phyloP scores from a whole-genome alignment of 2,113 vertebrate genomes.

The Brevimyrus niger region DNA sequence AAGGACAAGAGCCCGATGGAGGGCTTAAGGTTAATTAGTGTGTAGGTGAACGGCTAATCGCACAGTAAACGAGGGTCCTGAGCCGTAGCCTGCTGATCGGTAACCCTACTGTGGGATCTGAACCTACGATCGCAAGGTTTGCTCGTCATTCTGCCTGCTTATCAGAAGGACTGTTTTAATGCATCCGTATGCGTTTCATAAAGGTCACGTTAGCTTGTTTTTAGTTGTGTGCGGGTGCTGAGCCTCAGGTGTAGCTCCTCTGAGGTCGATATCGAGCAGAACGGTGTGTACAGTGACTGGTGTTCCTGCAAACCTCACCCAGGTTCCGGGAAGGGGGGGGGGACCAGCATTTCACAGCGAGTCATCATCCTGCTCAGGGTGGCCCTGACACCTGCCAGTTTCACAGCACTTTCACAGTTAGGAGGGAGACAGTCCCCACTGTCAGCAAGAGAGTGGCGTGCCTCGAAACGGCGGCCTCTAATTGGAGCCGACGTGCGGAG shows the following conservation, averaged over 20 bases:
- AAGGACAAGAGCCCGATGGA: neutral
- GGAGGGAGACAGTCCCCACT: neutral
- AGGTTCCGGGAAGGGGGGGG: neutral
- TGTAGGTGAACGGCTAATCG: neutral
- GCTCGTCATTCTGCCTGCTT: neutral
- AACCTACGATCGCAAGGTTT: neutral
- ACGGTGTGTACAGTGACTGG: neutral
- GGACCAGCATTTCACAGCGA: neutral
- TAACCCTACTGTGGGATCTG: neutral
- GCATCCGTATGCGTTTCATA: neutral
- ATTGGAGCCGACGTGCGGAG: conserved; percentile 68
- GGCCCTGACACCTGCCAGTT: conserved; percentile 1
- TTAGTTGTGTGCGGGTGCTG: neutral
- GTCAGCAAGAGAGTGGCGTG: conserved; percentile 41
- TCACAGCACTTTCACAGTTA: too few relatives aligned
- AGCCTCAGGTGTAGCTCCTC: neutral
- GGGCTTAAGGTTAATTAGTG: neutral
- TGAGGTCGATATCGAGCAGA: neutral
- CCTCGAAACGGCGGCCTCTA: conserved; percentile 62
- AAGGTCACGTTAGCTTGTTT: neutral
- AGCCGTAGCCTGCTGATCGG: neutral
- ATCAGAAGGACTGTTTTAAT: neutral
- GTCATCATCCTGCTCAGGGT: neutral
- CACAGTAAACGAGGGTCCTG: neutral
- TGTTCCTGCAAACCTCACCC: neutral